These are phyloP conservation scores for Andrena praecox DNA, from an alignment of 2,888 invertebrate genomes.

Conservation along the genomic window DNA sequence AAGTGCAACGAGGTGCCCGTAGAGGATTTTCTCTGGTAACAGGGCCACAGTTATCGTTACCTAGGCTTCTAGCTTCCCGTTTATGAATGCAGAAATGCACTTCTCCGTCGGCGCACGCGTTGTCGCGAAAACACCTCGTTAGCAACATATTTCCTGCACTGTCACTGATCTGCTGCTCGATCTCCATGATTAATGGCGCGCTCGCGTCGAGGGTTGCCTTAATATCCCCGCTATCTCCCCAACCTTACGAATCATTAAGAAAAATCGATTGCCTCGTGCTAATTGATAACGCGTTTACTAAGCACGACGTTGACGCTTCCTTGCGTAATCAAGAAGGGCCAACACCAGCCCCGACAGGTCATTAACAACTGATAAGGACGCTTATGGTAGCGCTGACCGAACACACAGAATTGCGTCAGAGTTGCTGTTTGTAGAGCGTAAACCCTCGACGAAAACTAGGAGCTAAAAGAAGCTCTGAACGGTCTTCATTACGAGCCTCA, in stretches of 20 bases:
- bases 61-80: not conserved
- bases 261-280: constrained; percentile 28
- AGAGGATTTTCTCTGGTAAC: not conserved
- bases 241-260: constrained; percentile 34
- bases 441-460: too few species aligned
- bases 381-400: too few species aligned
- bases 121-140: constrained; percentile 29
- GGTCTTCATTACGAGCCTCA: not conserved
- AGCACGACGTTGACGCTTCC: not conserved
- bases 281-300: constrained; percentile 19
- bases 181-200: constrained; percentile 40
- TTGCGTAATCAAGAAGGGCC: not conserved
- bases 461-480: too few species aligned
- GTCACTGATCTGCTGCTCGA: constrained; percentile 35
- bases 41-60: too few species aligned
- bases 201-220: not conserved
- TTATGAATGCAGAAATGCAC: not conserved
- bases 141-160: constrained; percentile 40
- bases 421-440: too few species aligned
- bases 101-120: not conserved
- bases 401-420: too few species aligned
- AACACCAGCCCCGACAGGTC: too few species aligned
- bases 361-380: constrained; percentile 1
- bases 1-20: too few species aligned
- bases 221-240: constrained; percentile 8